phyloP scores from a whole-genome alignment of 2,113 vertebrate genomes.

The Sylvilagus bachmani region DNA sequence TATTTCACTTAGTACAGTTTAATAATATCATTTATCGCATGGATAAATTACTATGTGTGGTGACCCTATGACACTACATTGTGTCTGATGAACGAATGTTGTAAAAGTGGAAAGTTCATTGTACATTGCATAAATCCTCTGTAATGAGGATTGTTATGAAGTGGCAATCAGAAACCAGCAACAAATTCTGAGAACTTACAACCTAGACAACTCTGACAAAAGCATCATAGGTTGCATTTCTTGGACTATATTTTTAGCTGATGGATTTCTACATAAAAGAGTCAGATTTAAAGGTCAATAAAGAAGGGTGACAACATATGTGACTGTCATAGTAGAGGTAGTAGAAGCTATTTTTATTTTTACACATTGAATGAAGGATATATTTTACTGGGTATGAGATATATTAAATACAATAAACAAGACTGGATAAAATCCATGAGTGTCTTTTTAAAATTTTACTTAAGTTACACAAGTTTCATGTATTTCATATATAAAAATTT shows the following conservation, averaged over 20 bases:
- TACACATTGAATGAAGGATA: neutral
- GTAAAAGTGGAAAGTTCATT: slow-evolving; percentile 5
- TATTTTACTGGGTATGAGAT: neutral
- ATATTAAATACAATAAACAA: neutral
- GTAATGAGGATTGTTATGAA: neutral
- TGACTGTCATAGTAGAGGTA: neutral
- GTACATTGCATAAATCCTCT: neutral
- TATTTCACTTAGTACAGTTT: slow-evolving; percentile 8
- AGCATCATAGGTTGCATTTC: neutral
- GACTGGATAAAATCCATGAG: neutral
- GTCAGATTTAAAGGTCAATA: neutral
- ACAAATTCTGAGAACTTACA: slow-evolving; percentile 12
- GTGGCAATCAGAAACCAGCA: neutral
- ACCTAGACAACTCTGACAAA: neutral
- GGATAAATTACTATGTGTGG: neutral
- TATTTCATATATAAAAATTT: too few species aligned
- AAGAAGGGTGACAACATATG: neutral
- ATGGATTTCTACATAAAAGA: slow-evolving; percentile 15
- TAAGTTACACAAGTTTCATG: too few species aligned
- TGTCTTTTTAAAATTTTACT: too few species aligned
- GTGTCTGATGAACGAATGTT: neutral
- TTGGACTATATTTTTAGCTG: neutral
- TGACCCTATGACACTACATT: neutral
- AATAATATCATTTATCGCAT: slow-evolving; percentile 1
- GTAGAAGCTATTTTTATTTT: neutral